phyloP scores from a whole-genome alignment of 2,113 vertebrate species.

The Epinephelus cyanopodus region DNA sequence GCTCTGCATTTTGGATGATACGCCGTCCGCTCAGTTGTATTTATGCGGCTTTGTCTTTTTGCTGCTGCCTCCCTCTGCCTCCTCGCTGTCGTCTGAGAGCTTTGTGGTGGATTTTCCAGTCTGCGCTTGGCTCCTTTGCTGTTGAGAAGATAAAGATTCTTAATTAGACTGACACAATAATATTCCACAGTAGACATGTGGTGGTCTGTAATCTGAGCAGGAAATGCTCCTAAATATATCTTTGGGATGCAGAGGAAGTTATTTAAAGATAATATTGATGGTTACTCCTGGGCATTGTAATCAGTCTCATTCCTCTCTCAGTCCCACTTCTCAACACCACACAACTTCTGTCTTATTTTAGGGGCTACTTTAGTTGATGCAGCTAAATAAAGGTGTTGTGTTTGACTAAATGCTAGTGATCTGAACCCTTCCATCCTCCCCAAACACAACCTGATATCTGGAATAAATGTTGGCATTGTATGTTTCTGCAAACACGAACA shows the following conservation, averaged over 20 bases:
- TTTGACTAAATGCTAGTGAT: slow-evolving; percentile 14
- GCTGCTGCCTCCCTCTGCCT: slow-evolving; percentile 72
- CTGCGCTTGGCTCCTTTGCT: slow-evolving; percentile 76
- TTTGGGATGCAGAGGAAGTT: slow-evolving; percentile 11
- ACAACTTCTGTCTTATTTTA: background rate
- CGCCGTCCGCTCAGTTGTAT: slow-evolving; percentile 78
- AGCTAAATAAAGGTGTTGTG: slow-evolving; percentile 3
- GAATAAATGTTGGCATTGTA: too few relatives aligned
- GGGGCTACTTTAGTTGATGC: background rate
- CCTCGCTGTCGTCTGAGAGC: slow-evolving; percentile 71
- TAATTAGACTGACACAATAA: slow-evolving; percentile 58
- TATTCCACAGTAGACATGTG: slow-evolving; percentile 24
- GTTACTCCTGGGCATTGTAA: background rate
- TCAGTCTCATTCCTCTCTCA: slow-evolving; percentile 6
- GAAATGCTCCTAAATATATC: slow-evolving; percentile 20
- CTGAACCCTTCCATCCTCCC: background rate
- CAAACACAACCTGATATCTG: background rate
- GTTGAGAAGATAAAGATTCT: slow-evolving; percentile 66
- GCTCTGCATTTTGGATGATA: slow-evolving; percentile 65
- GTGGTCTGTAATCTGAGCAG: slow-evolving; percentile 24
- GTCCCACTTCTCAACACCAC: background rate
- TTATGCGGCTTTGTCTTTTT: slow-evolving; percentile 79
- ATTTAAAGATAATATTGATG: background rate
- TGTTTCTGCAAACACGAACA: too few relatives aligned
- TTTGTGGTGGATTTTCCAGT: slow-evolving; percentile 69